Base-by-base conservation (phyloP, 2,113 vertebrate genomes). In the Crotalus helleri region DNA sequence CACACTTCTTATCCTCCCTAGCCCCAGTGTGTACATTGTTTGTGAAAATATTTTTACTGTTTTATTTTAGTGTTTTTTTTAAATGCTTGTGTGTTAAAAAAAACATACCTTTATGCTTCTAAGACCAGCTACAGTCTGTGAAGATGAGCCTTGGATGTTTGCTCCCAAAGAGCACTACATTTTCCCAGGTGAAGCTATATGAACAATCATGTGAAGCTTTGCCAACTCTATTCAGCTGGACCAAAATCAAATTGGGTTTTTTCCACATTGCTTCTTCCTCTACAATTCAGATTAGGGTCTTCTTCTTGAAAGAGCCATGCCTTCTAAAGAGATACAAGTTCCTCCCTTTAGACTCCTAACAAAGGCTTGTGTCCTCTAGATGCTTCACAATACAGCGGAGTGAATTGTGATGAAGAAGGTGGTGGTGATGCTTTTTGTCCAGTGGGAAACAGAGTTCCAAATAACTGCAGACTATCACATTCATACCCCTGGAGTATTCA, bases 11-110 rank as follows among this genome's bases (percentile, higher is more conserved):
- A 57, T 87, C 89, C 87, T 89, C 5, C 54, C 11, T 4, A 13
- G 2, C 46, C 13, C 87, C 93, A 93, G 92, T 94, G 92, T 95
- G 95, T 96, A 95, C 93, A 94, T 95, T 95, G 74, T 92, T 97
- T 95, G 92, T 94, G 94, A 96, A 96, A 94, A 96, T 91, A 94
- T 95, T 95, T 91, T 88, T 94, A 87, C 4, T 89, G 53, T 94
- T 87, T 90, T 87, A 23, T n/a, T 89, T 93, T 39, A 91, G 33
- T 39, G 3, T 90, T 29, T 7, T 89, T 39, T 92, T 95, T 93
- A 61, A 29, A 91, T 51, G 29, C 64, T 53, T 91, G 23, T 44
- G 44, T 87, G 12, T 21, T 33, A 92, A 51, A 58, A 51, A 59
- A 59, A 57, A 2, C 23, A 89, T 86, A 23, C 64, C 90, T 91